Base-by-base conservation (phyloP, 2,113 vertebrate genomes). In the Phasianus colchicus region DNA sequence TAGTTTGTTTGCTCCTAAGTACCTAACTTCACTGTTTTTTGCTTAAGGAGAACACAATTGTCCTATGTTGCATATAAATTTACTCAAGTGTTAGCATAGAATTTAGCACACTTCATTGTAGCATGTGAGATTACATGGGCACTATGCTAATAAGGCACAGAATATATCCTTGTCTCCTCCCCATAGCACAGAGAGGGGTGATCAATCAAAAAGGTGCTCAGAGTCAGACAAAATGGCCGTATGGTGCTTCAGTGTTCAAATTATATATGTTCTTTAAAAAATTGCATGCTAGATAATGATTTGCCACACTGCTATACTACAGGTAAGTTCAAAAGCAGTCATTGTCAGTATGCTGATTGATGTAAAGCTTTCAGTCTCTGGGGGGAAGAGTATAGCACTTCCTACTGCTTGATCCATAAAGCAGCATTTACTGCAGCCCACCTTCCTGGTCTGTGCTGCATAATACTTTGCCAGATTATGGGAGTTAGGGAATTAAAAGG, bases 341-440 rank as follows among this genome's bases (percentile, higher is more conserved):
- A 97, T 96, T 97, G 97, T 96, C 95, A 96, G 95, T 94, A 97
- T 96, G 94, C 94, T 97, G 96, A 97, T 92, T 97, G 95, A 97
- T 97, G 95, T 96, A 97, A 97, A 96, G 95, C 95, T 94, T 96
- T 96, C 95, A 83, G 91, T 97, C 96, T 96, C 96, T 94, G 78
- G 90, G 91, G 96, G 86, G 65, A 96, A 96, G 86, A 94, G 93
- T 89, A 95, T 88, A 97, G 90, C 88, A 97, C 95, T 97, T 97
- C 97, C 97, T 96, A 97, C 94, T 94, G 95, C 95, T 97, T 95
- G 95, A 96, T 96, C 95, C 95, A 96, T 95, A 96, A 97, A 96
- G 95, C 93, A 97, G 91, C 95, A 96, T 97, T 96, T 97, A 96
- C 95, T 95, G 83, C 90, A 95, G 93, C 90, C 95, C 95, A 97